Evolutionary conservation across 2,113 vertebrate species (phyloP), one percentile per base, ranked within the genome.

Genomic region (Sciurus niger): DNA sequence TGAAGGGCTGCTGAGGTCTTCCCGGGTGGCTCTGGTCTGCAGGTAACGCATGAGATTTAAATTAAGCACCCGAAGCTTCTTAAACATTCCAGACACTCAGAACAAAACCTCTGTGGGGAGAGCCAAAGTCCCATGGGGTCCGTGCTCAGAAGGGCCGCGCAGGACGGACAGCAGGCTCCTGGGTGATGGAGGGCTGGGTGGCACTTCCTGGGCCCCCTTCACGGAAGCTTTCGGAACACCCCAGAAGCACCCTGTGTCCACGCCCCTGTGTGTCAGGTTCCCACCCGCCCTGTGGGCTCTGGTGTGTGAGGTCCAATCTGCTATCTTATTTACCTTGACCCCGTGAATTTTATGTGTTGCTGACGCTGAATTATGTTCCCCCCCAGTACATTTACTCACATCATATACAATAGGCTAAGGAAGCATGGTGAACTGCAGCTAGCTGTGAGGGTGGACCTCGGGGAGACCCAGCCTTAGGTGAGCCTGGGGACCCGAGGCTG

Each of bases 161-260:
- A 2, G 28, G 43, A 70, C n/a, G 28, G 43, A 70, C 40, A 7
- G 34, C 43, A 6, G 11, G 32, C 6, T 63, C 63, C 46, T 87
- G 3, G 48, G n/a, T 48, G 2, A 1, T 11, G 55, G 53, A 53
- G 40, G 4, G 63, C 32, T 6, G 72, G 12, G 0, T 0, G 40
- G 40, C 4, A 20, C 7, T 20, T 16, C 40, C 46, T 1, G 18
- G 58, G 30, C 0, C 32, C 11, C 7, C 22, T n/a, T 40, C n/a
- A 34, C 18, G 2, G 30, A 77, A 0, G 55, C 6, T 32, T n/a
- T 34, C 48, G 14, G 28, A 46, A 18, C 40, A 40, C 40, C 40
- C 40, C 40, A 40, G 40, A 40, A 22, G 22, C 58, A 24, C 58
- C 58, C 20, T 22, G 20, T 8, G 20, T 25, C 58, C 25, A 11